Base-by-base conservation (phyloP, 2,113 vertebrate species). In the Rhinolophus ferrumequinum region DNA sequence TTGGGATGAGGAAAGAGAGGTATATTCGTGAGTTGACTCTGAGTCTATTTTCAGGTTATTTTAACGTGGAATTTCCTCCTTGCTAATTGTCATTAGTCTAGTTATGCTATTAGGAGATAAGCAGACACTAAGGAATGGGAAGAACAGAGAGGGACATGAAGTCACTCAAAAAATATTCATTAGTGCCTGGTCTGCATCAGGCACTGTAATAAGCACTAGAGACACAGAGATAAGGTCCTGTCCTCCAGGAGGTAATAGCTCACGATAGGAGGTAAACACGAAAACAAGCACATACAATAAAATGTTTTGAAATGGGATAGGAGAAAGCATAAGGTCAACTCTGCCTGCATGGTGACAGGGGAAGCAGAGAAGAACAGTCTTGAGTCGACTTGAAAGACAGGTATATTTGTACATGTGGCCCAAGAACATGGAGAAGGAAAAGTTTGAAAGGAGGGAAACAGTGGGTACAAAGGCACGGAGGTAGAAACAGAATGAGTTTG, bases 1-100 rank as follows among this genome's bases (percentile, higher is more conserved):
- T 92, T 77, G 80, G 77, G 28, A 35, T 56, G 14, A 13, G 8
- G 33, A 80, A 81, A 80, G 88, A 87, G 64, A 90, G 21, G 56
- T 38, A 18, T 19, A 50, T 14, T 41, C 0, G 0, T 52, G 19
- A 84, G 38, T 81, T 0, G 9, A 88, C 52, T 60, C 28, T 35
- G 11, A 91, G 35, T 91, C 67, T 86, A 88, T 82, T 94, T 94
- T 82, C 50, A 52, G 38, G 30, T 77, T 66, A 77, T 86, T 89
- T 92, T 67, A 86, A 64, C 73, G 52, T 33, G 41, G 24, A 41
- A 67, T 88, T 93, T 93, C 33, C 30, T 93, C 35, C 56, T 82
- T 79, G 62, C 30, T 21, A 35, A 60, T 30, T 80, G 50, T 35
- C 47, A 24, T 72, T 85, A 72, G 70, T 72, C 67, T 72, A 66